Percentiles rank a stretch among this genome's conserved stretches.
Evolutionary conservation across 2,797 vertebrate species (phyloP).

Genomic region (Aotus griseimembra): DNA sequence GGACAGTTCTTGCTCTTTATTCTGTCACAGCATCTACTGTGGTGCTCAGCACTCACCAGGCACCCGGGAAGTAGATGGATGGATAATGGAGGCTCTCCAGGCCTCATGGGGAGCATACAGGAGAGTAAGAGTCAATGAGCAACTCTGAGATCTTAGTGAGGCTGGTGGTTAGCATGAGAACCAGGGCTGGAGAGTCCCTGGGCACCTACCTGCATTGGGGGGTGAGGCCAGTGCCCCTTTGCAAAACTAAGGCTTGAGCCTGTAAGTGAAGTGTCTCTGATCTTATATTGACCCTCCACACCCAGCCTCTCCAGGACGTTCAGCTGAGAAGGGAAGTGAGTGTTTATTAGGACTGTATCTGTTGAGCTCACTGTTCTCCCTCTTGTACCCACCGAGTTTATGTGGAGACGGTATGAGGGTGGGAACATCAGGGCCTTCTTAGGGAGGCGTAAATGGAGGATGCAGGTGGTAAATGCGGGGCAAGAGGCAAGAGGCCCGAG

Average conservation of each 20-base stretch:
- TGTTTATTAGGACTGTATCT: not conserved
- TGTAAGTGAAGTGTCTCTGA: not conserved
- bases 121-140: not conserved
- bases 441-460: not conserved
- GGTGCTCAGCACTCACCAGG: not conserved
- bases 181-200: not conserved
- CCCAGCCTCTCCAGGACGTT: not conserved
- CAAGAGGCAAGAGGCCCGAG: not conserved
- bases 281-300: not conserved
- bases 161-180: not conserved
- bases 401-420: not conserved
- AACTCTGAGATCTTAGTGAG: not conserved
- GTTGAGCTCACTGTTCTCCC: not conserved
- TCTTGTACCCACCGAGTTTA: not conserved
- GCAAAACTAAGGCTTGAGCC: not conserved
- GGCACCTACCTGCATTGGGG: not conserved
- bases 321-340: not conserved
- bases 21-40: fast-evolving
- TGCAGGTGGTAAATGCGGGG: not conserved
- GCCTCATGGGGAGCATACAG: fast-evolving
- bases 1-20: not conserved
- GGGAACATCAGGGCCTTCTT: not conserved
- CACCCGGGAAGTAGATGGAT: not conserved
- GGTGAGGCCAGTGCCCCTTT: not conserved
- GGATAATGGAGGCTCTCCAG: not conserved